Evolutionary conservation across 2,113 vertebrate species (phyloP), one percentile per base, ranked within the genome.

Genomic region (Planiliza haematocheilus): DNA sequence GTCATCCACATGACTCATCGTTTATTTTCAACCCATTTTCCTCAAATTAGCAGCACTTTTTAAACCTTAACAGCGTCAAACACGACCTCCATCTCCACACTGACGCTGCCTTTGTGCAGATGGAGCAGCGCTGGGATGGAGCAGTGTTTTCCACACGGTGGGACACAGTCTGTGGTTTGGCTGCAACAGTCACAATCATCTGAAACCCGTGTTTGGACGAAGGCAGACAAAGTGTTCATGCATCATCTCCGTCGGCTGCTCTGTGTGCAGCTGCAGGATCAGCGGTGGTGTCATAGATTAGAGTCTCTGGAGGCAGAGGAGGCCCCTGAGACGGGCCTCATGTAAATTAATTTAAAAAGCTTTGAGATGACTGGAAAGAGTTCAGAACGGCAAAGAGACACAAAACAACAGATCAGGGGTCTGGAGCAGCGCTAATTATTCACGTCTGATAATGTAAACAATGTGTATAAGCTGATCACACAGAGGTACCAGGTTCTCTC

Each of bases 151-250:
- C 58, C 74, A 14, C 57, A 49, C 57, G 42, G 21, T 49, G 46
- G 56, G 73, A 12, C 41, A 11, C 39, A 69, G 53, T 69, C 63
- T 52, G 64, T 52, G 59, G 65, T 64, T 58, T 69, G 70, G 52
- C 65, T 10, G 1, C 7, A 45, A 7, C 58, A 14, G 21, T 70
- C 30, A 8, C 9, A 20, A 0, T 69, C 51, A 80, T 63, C 63
- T 63, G 50, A 74, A 69, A 56, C 43, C 24, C 18, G 57, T 61
- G 46, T 57, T 52, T 58, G 46, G 12, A 65, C 39, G 45, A 52
- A 39, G 52, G 7, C 46, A 46, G 0, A 70, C 45, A 64, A 57
- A 51, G n/a, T 13, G 17, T 58, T 36, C 43, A 42, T 58, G 51
- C 56, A 37, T 63, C 49, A 45, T 39, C 38, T 18, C 30, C 18